Evolutionary conservation across 2,888 invertebrate species (phyloP), one percentile per base, ranked within the genome.

Genomic region (Amblyteles armatorius): DNA sequence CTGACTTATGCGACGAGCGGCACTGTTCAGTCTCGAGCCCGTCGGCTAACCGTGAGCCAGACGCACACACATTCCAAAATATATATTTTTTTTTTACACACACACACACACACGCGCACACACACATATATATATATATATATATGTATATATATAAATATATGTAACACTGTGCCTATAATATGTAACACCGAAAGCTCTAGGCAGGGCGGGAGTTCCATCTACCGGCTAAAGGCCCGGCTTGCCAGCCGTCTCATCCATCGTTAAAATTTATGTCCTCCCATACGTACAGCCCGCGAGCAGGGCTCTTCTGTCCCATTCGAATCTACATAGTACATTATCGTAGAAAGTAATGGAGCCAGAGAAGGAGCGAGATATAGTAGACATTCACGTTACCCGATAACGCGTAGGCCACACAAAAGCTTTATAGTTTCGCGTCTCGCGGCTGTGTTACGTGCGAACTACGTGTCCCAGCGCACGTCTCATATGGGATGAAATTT

Each of bases 231-330:
- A 52, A 69, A 83, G 79, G 63, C 74, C 13, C 13, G 60, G 69
- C 79, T 82, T 77, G 72, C 73, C 72, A 82, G 73, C 78, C 68
- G 52, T 57, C 69, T 79, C 79, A 83, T 79, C 79, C 77, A 69
- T 83, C 83, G 73, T 83, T 74, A 74, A 83, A 79, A 83, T 83
- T 83, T 83, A 83, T 83, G 83, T 74, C 74, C 74, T 63, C 55
- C 63, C 83, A 74, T 69, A 65, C 74, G 74, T 29, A 71, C 33
- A 22, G 33, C 63, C 33, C 16, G 7, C 40, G 63, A 19, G 55
- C 6, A 16, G 57, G 57, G 33, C 13, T 71, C 13, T 33, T 33
- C 63, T 50, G 63, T 57, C 79, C 50, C 50, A 71, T 71, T 79
- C 79, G 69, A 79, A 79, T 79, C 71, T 79, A 60, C 79, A 79